phyloP scores from a whole-genome alignment of 2,888 invertebrate species.

The Amblyjoppa proteus region DNA sequence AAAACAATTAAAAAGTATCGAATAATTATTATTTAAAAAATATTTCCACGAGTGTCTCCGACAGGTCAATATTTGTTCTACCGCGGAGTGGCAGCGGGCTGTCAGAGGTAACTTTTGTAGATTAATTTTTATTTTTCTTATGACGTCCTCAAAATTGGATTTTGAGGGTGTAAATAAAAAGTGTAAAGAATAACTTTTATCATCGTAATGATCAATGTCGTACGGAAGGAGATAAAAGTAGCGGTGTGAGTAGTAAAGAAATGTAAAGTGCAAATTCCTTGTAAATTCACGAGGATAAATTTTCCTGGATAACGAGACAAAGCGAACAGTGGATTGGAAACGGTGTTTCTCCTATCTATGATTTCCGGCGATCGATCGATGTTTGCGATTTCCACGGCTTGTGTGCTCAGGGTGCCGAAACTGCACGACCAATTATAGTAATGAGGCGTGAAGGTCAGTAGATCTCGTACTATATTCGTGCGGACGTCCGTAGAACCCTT shows the following conservation, averaged over 20 bases:
- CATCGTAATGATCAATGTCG: not conserved
- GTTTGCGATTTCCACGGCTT: not conserved
- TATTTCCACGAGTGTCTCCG: not conserved
- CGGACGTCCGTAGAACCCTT: not conserved
- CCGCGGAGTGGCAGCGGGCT: not conserved
- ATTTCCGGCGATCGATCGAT: not conserved
- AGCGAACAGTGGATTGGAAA: not conserved
- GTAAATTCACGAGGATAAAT: not conserved
- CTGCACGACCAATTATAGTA: constrained; percentile 27
- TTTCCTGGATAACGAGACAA: not conserved
- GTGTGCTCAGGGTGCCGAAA: not conserved
- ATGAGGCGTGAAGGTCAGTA: constrained; percentile 4
- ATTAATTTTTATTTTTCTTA: not conserved
- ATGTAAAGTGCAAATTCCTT: not conserved
- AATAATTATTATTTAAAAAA: not conserved
- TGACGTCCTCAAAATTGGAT: not conserved
- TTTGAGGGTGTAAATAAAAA: not conserved
- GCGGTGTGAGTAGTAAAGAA: not conserved
- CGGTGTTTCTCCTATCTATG: not conserved
- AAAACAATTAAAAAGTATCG: not conserved
- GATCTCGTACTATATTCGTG: not conserved
- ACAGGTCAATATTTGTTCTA: not conserved
- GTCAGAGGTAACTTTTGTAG: not conserved
- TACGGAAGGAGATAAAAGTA: not conserved
- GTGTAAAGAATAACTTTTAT: not conserved